These are phyloP conservation scores for Pteronura brasiliensis DNA, from an alignment of 2,113 vertebrate genomes.

Conservation along the genomic window DNA sequence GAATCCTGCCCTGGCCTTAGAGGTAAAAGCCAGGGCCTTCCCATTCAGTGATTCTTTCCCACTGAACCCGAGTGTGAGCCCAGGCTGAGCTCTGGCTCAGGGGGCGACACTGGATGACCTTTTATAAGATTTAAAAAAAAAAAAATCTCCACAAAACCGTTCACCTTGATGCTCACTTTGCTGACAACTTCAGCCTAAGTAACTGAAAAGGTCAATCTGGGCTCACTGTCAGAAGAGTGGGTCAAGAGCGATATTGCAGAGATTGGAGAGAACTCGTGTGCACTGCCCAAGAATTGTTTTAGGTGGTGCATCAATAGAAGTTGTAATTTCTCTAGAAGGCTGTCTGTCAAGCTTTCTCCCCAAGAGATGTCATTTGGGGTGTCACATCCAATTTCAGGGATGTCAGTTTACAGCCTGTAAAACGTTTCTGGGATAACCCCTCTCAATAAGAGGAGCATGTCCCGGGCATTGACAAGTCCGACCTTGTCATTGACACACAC, in stretches of 20 bases:
- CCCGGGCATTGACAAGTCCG: background rate
- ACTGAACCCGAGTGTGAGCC: background rate
- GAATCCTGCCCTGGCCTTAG: background rate
- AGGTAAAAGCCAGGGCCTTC: background rate
- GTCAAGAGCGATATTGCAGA: background rate
- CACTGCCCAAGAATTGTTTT: background rate
- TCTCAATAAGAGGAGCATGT: slow-evolving; percentile 37
- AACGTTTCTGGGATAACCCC: slow-evolving; percentile 32
- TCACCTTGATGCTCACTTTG: background rate
- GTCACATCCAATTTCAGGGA: slow-evolving; percentile 65
- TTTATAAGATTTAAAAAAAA: background rate
- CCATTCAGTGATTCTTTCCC: background rate
- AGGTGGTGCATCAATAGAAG: background rate
- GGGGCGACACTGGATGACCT: background rate
- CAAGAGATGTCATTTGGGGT: slow-evolving; percentile 52
- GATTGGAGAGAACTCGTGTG: background rate
- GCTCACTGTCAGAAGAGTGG: background rate
- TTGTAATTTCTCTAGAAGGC: slow-evolving; percentile 20
- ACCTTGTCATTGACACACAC: slow-evolving; percentile 32
- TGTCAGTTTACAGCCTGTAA: slow-evolving; percentile 55
- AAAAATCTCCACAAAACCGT: background rate
- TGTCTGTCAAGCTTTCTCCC: slow-evolving; percentile 28
- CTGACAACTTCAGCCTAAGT: background rate
- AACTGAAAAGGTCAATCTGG: background rate
- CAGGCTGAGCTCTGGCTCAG: background rate